Evolutionary conservation across 2,888 invertebrate species (phyloP), one percentile per base, ranked within the genome.

Genomic region (Autographa gamma): DNA sequence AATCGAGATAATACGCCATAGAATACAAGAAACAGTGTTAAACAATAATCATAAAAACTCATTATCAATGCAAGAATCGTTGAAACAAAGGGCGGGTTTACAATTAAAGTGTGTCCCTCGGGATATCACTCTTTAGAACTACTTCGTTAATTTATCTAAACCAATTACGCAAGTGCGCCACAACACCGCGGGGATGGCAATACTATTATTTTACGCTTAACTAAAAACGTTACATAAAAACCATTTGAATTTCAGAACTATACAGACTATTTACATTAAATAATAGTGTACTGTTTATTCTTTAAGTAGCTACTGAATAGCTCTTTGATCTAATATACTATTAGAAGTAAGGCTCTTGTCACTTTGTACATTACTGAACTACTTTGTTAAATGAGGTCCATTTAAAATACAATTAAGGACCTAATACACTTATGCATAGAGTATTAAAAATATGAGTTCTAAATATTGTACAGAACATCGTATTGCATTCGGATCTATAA

Each of bases 131-230:
- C 93, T 93, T 94, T 90, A 88, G 86, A 92, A 93, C 93, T 93
- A 94, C 92, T 93, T 92, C 89, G 93, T 91, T 94, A 94, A 94
- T 94, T 94, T 94, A 94, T 93, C 90, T 91, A 90, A 93, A 93
- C 93, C 93, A 94, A 95, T 95, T 95, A 95, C 90, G 90, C 89
- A 89, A 93, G 87, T 91, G 90, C 89, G 88, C 90, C 89, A 72
- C 91, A 89, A 89, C 85, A 85, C 90, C 85, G 80, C 64, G 89
- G 90, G 90, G 90, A 81, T 82, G 85, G 88, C 89, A 89, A 89
- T 93, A 91, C 86, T 89, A 90, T 93, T 93, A 91, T 91, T 91
- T 91, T 87, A 87, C 83, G 85, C 85, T 88, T 88, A 89, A 90
- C 87, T 90, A 86, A 89, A 90, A 88, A 81, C 74, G 79, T 73